These are phyloP conservation scores for Climacteris rufus DNA, from an alignment of 2,113 vertebrate species.

Conservation along the genomic window DNA sequence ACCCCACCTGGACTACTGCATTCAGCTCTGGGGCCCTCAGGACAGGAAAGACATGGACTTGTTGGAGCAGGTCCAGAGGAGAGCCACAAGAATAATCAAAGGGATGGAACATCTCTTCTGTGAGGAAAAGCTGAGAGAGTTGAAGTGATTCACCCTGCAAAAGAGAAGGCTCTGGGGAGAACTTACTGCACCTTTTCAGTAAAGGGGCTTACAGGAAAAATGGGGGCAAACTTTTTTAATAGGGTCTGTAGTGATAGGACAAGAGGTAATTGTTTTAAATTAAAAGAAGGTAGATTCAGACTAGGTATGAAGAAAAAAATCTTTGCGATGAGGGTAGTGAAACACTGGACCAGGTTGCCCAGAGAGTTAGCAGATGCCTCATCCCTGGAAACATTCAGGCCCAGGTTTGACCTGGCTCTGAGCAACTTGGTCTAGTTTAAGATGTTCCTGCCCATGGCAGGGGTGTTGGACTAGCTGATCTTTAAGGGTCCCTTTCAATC, in stretches of 20 bases:
- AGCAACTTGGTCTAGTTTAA: background rate
- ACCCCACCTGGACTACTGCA: background rate
- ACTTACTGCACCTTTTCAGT: background rate
- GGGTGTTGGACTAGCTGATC: background rate
- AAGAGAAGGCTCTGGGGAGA: background rate
- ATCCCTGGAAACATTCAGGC: background rate
- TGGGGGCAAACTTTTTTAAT: background rate
- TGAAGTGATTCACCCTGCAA: background rate
- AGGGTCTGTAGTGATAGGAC: background rate
- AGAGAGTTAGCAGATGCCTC: background rate
- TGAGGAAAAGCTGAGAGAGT: background rate
- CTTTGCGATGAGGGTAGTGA: accelerated
- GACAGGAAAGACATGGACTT: background rate
- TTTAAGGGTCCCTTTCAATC: background rate
- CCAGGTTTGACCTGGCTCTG: background rate
- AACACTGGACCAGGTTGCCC: background rate
- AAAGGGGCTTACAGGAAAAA: background rate
- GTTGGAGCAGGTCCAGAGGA: background rate
- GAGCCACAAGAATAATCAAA: too few relatives aligned
- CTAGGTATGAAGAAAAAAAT: background rate
- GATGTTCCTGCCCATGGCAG: background rate
- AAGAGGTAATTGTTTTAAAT: background rate
- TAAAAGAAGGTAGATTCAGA: background rate
- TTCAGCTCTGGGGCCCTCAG: background rate
- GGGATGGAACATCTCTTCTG: background rate